These are phyloP conservation scores for Melanostoma mellinum DNA, from an alignment of 2,888 invertebrate species.

Conservation along the genomic window DNA sequence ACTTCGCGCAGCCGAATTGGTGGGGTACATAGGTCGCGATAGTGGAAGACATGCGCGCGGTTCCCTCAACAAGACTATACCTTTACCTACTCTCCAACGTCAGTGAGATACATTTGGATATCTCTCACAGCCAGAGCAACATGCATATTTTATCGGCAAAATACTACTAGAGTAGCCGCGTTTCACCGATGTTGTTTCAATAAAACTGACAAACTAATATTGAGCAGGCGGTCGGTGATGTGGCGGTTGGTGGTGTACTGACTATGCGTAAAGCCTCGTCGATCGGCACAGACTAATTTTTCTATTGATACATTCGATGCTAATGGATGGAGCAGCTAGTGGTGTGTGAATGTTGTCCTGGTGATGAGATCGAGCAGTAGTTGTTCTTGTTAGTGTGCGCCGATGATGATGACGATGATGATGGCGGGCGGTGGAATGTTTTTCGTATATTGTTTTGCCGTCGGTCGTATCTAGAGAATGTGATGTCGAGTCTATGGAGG, in stretches of 20 bases:
- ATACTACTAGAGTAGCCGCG: slow-evolving; percentile 72
- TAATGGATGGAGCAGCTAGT: slow-evolving; percentile 22
- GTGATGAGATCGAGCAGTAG: slow-evolving; percentile 38
- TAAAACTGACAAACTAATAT: slow-evolving; percentile 72
- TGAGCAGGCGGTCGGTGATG: slow-evolving; percentile 38
- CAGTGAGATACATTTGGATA: slow-evolving; percentile 41
- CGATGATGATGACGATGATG: slow-evolving; percentile 4
- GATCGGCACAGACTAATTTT: slow-evolving; percentile 60
- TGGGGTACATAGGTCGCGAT: slow-evolving; percentile 68
- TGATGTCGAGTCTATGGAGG: slow-evolving; percentile 50
- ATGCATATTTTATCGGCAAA: slow-evolving; percentile 72
- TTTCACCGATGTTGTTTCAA: slow-evolving; percentile 69
- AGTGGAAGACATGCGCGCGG: slow-evolving; percentile 53
- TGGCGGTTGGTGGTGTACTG: slow-evolving; percentile 3
- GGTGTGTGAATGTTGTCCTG: slow-evolving; percentile 7
- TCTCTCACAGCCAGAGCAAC: slow-evolving; percentile 33
- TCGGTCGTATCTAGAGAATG: slow-evolving; percentile 63
- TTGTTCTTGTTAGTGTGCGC: slow-evolving; percentile 1
- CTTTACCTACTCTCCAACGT: neutral
- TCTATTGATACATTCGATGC: slow-evolving; percentile 68
- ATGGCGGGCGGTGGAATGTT: slow-evolving; percentile 31
- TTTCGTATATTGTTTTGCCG: slow-evolving; percentile 47
- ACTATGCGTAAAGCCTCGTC: neutral
- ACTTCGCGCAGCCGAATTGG: slow-evolving; percentile 53
- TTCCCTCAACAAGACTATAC: slow-evolving; percentile 3